phyloP scores from a whole-genome alignment of 2,888 invertebrate species.

The Polyommatus iphigenia region DNA sequence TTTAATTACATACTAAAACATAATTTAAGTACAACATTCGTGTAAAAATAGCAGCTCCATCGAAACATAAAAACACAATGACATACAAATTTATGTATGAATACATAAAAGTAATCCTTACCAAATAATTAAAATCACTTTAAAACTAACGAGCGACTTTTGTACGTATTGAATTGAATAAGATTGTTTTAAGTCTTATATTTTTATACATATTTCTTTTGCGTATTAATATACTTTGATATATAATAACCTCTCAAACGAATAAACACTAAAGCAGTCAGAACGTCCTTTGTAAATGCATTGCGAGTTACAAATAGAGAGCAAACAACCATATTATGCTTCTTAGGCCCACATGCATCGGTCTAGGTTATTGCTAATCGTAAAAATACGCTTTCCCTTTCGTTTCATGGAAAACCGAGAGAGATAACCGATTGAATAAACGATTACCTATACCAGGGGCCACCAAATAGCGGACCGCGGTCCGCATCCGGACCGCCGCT shows the following conservation, averaged over 20 bases:
- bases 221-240: background rate
- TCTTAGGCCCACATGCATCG: background rate
- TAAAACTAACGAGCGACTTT: background rate
- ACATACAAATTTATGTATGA: background rate
- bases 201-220: background rate
- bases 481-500: no score
- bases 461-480: no score
- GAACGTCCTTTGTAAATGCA: background rate
- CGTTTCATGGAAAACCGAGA: no score
- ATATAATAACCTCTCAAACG: background rate
- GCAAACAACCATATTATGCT: background rate
- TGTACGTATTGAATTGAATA: background rate
- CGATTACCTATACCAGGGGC: no score
- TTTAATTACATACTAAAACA: slow-evolving; percentile 24
- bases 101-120: background rate
- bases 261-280: background rate
- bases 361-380: no score
- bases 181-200: background rate
- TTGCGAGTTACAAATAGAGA: background rate
- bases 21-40: slow-evolving; percentile 5
- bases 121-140: background rate
- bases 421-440: no score
- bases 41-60: background rate
- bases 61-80: slow-evolving; percentile 11
- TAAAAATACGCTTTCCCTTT: no score